Percentiles rank a stretch among this genome's conserved stretches.
Evolutionary conservation across 2,888 invertebrate genomes (phyloP).

Genomic region (Hoplodrina ambigua): DNA sequence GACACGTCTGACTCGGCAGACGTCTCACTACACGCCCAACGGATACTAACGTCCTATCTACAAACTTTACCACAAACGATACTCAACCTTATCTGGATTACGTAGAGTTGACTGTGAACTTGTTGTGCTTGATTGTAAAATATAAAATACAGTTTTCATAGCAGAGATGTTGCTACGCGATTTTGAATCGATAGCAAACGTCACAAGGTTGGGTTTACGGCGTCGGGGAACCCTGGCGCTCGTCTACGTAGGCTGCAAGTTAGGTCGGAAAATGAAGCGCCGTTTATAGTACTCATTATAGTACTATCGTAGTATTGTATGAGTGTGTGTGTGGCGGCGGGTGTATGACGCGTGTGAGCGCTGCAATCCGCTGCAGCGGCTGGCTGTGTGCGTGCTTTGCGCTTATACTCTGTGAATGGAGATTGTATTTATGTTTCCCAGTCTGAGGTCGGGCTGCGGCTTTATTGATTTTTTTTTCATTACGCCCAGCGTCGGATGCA

Average conservation of each 20-base stretch:
- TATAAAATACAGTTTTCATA: conserved; percentile 65
- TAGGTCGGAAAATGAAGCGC: conserved; percentile 86
- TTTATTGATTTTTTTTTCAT: conserved; percentile 80
- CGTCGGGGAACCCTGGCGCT: conserved; percentile 58
- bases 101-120: conserved; percentile 37
- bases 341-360: conserved; percentile 61
- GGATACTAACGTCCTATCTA: conserved; percentile 65
- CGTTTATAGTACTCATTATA: conserved; percentile 87
- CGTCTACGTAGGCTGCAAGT: conserved; percentile 76
- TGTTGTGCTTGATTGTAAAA: conserved; percentile 42
- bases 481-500: conserved; percentile 64
- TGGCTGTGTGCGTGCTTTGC: conserved; percentile 69
- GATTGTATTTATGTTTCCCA: conserved; percentile 74
- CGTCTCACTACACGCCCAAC: conserved; percentile 72
- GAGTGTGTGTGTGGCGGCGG: conserved; percentile 71
- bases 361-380: conserved; percentile 71
- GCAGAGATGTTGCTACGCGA: conserved; percentile 42
- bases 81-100: conserved; percentile 52
- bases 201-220: conserved; percentile 66
- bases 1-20: conserved; percentile 85
- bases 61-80: conserved; percentile 42
- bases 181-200: conserved; percentile 58
- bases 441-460: conserved; percentile 74
- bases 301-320: conserved; percentile 84
- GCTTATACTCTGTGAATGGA: conserved; percentile 83